Base-by-base conservation (phyloP, 1,140 invertebrate genomes). In the Agrilus planipennis region DNA sequence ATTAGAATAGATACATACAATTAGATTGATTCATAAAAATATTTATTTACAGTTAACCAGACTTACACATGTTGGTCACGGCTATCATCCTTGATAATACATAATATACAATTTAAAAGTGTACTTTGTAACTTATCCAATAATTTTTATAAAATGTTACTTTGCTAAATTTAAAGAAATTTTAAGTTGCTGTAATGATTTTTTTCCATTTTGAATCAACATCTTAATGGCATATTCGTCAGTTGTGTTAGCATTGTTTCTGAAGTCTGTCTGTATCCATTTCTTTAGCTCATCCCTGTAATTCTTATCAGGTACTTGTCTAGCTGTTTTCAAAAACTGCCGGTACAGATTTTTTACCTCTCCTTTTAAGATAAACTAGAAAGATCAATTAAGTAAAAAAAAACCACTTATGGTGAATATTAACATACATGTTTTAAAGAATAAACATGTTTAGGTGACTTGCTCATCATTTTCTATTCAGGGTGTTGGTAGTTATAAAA, bases 341-440 rank as follows among this genome's bases (percentile, higher is more conserved):
- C 77, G 64, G 51, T 86, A 88, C 1, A 85, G 57, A 53, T 78
- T 79, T n/a, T 84, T 55, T 2, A 86, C 82, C 62, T 84, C 74
- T 63, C 77, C 73, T 29, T 77, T 70, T 16, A 83, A 59, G 53
- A 87, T 71, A 63, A 87, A 86, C 82, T 86, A 52, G 18, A 58
- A 67, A 56, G 39, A 41, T 31, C 29, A 41, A 34, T 10, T 39
- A 25, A 15, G 38, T 18, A 22, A 35, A 29, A 35, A 20, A 23
- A 36, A 10, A 44, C 41, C 29, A 23, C 4, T 29, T 20, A 28
- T 27, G 10, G 5, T 30, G 6, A 4, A 15, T 20, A n/a, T n/a
- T 36, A 14, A 51, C 19, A 44, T 49, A 69, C 65, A 65, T 75
- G 70, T 54, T 73, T 73, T 27, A 75, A 62, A 55, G 55, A 71